Percentiles rank a stretch among this genome's conserved stretches.
These are phyloP conservation scores for Pseudomugil tenellus DNA, from an alignment of 2,797 vertebrate species.

Conservation along the genomic window DNA sequence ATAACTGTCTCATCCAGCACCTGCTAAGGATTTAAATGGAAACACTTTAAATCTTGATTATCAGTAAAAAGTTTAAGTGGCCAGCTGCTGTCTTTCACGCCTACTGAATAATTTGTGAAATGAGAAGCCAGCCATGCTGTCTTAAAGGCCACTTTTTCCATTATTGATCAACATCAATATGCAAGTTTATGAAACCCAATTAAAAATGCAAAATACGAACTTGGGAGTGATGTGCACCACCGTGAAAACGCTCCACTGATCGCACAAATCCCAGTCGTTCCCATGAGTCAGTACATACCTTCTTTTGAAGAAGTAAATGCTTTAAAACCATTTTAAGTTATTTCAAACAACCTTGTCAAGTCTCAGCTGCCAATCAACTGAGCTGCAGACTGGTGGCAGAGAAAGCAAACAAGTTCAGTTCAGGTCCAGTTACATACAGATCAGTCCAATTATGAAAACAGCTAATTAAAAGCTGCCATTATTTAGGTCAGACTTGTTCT, in stretches of 20 bases:
- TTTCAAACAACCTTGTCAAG: too few species aligned
- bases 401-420: not conserved
- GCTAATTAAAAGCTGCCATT: too few species aligned
- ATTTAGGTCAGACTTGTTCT: too few species aligned
- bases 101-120: conserved; percentile 50
- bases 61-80: conserved; percentile 53
- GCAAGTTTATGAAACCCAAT: conserved; percentile 10
- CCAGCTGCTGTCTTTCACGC: conserved; percentile 38
- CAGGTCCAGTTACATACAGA: too few species aligned
- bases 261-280: not conserved
- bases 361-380: too few species aligned
- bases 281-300: not conserved
- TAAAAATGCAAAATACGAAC: conserved; percentile 17
- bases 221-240: not conserved
- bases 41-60: conserved; percentile 48
- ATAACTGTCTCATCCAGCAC: conserved; percentile 2
- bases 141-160: conserved; percentile 25
- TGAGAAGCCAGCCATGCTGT: conserved; percentile 11
- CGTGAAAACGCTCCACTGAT: not conserved
- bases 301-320: too few species aligned
- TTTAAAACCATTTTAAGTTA: too few species aligned
- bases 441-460: too few species aligned
- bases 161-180: conserved; percentile 39
- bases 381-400: not conserved
- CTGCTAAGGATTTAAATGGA: conserved; percentile 41